A percentile compares a stretch with the other conserved stretches of the same genome.
Evolutionary conservation across 1,140 invertebrate species (phyloP).

Genomic region (Paraescarpia echinospica): DNA sequence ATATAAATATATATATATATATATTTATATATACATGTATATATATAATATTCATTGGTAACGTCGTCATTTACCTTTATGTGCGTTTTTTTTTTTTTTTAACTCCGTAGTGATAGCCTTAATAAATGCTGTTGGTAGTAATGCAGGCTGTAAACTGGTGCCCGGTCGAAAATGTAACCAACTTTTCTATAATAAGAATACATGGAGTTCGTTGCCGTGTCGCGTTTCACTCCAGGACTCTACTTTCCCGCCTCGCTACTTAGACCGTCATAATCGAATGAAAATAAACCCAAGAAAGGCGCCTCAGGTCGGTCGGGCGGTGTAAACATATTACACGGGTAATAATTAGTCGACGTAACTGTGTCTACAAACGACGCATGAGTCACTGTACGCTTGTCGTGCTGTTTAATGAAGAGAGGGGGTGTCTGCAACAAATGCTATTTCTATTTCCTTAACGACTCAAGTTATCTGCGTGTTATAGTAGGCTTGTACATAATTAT

Average conservation of each 20-base stretch:
- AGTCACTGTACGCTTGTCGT: background rate
- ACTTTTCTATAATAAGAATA: background rate
- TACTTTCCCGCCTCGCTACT: background rate
- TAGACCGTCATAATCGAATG: background rate
- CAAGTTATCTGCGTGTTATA: background rate
- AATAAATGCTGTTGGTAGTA: no score
- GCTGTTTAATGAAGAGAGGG: background rate
- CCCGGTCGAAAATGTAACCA: background rate
- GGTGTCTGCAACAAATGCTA: background rate
- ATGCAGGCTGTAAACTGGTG: no score
- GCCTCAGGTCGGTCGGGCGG: background rate
- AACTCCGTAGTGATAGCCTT: no score
- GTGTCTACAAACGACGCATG: background rate
- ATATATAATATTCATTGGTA: no score
- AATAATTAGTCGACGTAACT: background rate
- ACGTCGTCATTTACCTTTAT: no score
- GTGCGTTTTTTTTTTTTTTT: no score
- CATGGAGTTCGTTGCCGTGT: background rate
- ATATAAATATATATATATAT: no score
- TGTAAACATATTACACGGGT: background rate
- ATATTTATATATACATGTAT: no score
- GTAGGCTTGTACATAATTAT: no score
- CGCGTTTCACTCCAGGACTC: background rate
- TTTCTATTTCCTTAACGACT: background rate
- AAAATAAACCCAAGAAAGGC: background rate